phyloP scores from a whole-genome alignment of 2,888 invertebrate genomes.

The Lepidochitona cinerea region DNA sequence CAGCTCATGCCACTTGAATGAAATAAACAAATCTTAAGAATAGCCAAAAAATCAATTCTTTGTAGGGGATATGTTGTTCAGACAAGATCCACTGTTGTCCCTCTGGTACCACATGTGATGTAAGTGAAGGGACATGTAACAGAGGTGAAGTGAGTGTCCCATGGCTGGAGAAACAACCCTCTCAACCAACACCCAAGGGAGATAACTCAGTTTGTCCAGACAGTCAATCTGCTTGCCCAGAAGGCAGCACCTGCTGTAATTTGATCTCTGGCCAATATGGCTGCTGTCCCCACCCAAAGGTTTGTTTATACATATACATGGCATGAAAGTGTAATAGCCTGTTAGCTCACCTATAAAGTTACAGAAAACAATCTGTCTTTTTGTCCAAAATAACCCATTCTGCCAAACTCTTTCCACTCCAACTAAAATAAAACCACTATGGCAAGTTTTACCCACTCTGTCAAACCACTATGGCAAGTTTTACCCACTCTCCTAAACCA shows the following conservation, averaged over 20 bases:
- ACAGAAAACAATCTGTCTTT: neutral
- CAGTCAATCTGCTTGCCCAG: constrained; percentile 18
- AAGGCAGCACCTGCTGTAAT: constrained; percentile 2
- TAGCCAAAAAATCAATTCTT: no score
- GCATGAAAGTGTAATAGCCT: neutral
- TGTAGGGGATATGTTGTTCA: constrained; percentile 52
- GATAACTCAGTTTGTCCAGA: constrained; percentile 28
- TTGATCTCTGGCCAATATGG: neutral
- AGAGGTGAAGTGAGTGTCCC: neutral
- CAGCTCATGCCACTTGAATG: no score
- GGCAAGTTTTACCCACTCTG: no score
- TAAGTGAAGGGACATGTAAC: neutral
- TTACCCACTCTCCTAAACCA: no score
- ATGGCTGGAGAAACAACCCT: neutral
- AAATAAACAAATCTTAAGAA: no score
- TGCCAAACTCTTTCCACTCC: no score
- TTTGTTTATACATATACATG: neutral
- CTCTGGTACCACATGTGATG: constrained; percentile 45
- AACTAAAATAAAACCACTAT: no score
- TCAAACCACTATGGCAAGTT: no score
- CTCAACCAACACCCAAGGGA: neutral
- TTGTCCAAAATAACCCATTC: no score
- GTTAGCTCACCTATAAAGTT: neutral
- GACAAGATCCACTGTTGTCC: constrained; percentile 63
- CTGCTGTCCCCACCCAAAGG: constrained; percentile 4